These are phyloP conservation scores for Choloepus didactylus DNA, from an alignment of 2,797 vertebrate species.

Conservation along the genomic window DNA sequence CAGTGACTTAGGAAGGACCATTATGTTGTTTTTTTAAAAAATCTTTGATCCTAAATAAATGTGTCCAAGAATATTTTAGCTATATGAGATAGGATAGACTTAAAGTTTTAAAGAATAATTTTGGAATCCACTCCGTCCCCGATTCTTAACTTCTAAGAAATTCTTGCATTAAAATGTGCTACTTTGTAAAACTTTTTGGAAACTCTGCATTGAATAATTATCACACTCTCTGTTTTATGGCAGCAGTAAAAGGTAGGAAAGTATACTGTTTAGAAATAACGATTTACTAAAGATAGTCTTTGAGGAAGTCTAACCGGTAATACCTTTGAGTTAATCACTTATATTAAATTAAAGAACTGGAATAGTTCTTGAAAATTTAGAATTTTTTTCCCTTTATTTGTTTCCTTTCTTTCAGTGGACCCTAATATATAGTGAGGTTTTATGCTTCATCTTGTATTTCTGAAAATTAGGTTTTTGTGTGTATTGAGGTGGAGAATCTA, in stretches of 20 bases:
- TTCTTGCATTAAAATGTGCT: background rate
- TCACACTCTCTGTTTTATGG: background rate
- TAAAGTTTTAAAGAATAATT: background rate
- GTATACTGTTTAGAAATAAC: background rate
- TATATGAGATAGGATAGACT: background rate
- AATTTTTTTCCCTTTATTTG: background rate
- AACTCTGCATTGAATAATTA: background rate
- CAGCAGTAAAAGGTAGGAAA: conserved; percentile 2
- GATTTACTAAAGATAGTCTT: background rate
- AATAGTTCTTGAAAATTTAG: conserved; percentile 41
- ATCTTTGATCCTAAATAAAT: background rate
- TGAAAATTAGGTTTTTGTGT: background rate
- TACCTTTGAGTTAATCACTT: background rate
- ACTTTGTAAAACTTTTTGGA: background rate
- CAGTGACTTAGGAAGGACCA: background rate
- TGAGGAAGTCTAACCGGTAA: background rate
- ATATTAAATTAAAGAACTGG: background rate
- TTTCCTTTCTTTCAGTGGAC: background rate
- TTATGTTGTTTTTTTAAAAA: background rate
- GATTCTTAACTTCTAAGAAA: background rate
- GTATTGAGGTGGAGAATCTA: background rate
- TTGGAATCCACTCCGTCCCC: background rate
- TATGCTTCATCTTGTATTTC: background rate
- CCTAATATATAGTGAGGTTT: background rate
- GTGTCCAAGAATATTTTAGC: background rate